Percentiles rank a stretch among this genome's conserved stretches.
These are phyloP conservation scores for Bombyx mori DNA, from an alignment of 1,140 invertebrate genomes.

Conservation along the genomic window DNA sequence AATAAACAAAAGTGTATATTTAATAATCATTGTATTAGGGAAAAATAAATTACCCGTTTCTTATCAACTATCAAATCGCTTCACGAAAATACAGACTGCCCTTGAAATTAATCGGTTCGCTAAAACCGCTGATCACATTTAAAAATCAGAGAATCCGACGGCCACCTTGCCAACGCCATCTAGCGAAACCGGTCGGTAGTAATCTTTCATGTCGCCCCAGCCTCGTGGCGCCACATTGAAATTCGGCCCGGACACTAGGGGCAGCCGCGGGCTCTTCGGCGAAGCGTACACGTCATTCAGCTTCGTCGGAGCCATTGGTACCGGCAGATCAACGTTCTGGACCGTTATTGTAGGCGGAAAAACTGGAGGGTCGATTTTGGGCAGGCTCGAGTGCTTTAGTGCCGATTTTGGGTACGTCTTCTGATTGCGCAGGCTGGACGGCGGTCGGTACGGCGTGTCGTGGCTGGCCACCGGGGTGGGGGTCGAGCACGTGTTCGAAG, in stretches of 20 bases:
- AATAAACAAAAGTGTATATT: too few species aligned
- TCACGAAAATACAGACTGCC: too few species aligned
- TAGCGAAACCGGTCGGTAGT: conserved; percentile 80
- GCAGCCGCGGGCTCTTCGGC: conserved; percentile 47
- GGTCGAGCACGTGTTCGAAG: conserved; percentile 58
- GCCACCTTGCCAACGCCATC: conserved; percentile 54
- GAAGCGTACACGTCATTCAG: conserved; percentile 61
- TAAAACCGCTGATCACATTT: conserved; percentile 9
- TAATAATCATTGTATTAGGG: too few species aligned
- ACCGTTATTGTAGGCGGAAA: conserved; percentile 44
- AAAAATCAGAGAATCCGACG: conserved; percentile 74
- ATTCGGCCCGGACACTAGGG: conserved; percentile 70
- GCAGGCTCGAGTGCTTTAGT: conserved; percentile 62
- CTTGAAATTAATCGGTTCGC: too few species aligned
- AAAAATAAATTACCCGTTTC: too few species aligned
- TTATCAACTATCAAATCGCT: too few species aligned
- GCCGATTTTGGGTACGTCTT: conserved; percentile 64
- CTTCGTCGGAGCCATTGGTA: conserved; percentile 62
- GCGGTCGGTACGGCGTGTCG: conserved; percentile 67
- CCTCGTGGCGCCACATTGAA: conserved; percentile 87
- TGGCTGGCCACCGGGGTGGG: conserved; percentile 67
- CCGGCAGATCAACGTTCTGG: conserved; percentile 51
- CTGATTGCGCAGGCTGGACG: conserved; percentile 58
- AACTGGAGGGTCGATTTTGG: conserved; percentile 63
- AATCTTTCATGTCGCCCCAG: conserved; percentile 77